Conservation (phyloP, 1,140 invertebrate genomes). For the Drosophila micromelanica region DNA sequence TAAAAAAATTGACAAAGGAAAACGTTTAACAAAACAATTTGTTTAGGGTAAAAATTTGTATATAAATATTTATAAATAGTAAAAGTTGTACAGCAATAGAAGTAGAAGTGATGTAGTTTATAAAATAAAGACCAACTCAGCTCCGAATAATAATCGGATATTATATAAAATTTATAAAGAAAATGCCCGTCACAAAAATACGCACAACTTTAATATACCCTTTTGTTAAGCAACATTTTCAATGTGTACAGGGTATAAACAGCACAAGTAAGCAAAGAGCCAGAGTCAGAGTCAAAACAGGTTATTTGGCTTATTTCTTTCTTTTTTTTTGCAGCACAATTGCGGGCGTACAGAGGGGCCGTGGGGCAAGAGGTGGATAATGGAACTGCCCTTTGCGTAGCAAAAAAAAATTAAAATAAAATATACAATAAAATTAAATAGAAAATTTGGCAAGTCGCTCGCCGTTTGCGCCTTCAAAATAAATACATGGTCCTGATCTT, state of each 20-base stretch:
- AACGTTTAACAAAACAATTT: no score
- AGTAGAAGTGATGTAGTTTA: no score
- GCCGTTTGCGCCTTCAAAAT: constrained; percentile 25
- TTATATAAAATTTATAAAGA: no score
- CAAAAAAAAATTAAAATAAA: constrained; percentile 4
- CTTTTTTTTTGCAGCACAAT: constrained; percentile 32
- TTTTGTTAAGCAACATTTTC: background rate
- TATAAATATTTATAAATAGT: no score
- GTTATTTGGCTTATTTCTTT: constrained; percentile 32
- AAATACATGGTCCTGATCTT: background rate
- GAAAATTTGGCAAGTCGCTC: constrained; percentile 38
- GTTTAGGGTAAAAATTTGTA: no score
- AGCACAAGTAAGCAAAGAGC: constrained; percentile 41
- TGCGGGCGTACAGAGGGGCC: background rate
- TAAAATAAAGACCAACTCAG: no score
- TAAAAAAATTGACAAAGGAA: no score
- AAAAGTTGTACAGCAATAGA: no score
- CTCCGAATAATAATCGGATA: no score
- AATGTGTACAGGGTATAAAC: constrained; percentile 10
- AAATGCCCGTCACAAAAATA: no score
- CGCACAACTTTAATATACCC: background rate
- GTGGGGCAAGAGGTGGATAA: background rate
- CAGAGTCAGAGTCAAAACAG: constrained; percentile 31
- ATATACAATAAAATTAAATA: no score
- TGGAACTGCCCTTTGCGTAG: constrained; percentile 24